Conservation (phyloP, 2,797 vertebrate genomes). For the Lepilemur septentrionalis region DNA sequence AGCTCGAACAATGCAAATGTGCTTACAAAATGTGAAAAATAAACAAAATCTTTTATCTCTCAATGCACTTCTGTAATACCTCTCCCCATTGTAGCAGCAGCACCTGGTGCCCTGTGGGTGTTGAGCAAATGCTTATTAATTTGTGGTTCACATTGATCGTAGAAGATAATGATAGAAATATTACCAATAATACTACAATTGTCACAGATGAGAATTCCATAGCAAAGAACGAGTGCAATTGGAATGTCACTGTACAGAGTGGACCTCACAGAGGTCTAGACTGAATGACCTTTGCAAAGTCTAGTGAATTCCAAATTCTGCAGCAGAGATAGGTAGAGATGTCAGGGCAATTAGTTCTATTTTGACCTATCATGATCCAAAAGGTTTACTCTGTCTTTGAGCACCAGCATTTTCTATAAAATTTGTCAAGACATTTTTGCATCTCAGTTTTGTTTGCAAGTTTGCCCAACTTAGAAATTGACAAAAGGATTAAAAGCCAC, state of each 20-base stretch:
- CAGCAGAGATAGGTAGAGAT: not conserved
- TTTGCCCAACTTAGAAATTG: constrained; percentile 40
- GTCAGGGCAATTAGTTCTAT: not conserved
- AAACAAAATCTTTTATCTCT: constrained; percentile 30
- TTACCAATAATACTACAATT: not conserved
- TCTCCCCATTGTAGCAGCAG: not conserved
- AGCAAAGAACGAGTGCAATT: not conserved
- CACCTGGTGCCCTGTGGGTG: constrained; percentile 47
- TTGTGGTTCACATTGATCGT: not conserved
- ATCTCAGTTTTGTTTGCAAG: not conserved
- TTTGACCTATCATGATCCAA: not conserved
- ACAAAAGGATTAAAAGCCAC: not conserved
- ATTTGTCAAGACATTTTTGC: not conserved
- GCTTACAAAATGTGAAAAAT: constrained; percentile 55
- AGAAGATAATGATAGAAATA: constrained; percentile 41
- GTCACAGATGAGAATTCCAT: not conserved
- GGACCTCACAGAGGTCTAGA: not conserved
- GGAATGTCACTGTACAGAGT: not conserved
- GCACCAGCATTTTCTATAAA: not conserved
- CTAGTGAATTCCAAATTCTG: not conserved
- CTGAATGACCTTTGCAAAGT: not conserved
- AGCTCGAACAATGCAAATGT: constrained; percentile 42
- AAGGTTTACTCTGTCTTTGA: not conserved
- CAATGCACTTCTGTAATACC: not conserved
- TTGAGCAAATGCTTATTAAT: constrained; percentile 52